These are phyloP conservation scores for Orientallactaga bullata DNA, from an alignment of 2,113 vertebrate species.

Conservation along the genomic window DNA sequence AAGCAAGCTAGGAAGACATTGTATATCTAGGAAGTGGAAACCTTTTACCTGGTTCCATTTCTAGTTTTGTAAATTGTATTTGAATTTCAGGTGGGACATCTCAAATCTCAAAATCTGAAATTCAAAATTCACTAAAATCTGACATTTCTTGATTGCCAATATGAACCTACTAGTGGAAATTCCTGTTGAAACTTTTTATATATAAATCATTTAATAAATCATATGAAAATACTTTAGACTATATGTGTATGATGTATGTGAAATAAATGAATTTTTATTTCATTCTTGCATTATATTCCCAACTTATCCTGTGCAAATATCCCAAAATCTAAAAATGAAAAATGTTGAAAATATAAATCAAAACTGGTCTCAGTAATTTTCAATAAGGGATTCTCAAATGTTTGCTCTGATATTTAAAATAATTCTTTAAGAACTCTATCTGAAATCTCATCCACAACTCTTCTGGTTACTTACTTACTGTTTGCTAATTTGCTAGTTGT, in stretches of 20 bases:
- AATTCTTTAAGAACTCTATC: background rate
- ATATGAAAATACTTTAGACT: background rate
- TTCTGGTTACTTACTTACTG: background rate
- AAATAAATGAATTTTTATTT: background rate
- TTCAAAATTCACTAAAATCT: background rate
- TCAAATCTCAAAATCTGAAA: background rate
- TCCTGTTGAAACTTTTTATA: too few species aligned
- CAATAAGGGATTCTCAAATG: background rate
- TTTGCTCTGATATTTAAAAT: background rate
- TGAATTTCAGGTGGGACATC: background rate
- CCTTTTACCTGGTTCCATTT: background rate
- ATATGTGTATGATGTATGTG: background rate
- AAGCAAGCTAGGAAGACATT: too few species aligned
- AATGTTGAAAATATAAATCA: background rate
- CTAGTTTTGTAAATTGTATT: background rate
- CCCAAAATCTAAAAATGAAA: background rate
- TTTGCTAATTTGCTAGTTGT: background rate
- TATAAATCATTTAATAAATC: background rate
- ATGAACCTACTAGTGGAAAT: background rate
- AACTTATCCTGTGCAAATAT: background rate
- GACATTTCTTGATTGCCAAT: background rate
- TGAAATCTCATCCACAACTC: background rate
- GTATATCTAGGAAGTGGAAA: background rate
- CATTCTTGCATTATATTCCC: background rate
- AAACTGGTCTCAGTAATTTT: background rate